Evolutionary conservation across 1,140 invertebrate genomes (phyloP).

Genomic region (Caenorhabditis tropicalis): DNA sequence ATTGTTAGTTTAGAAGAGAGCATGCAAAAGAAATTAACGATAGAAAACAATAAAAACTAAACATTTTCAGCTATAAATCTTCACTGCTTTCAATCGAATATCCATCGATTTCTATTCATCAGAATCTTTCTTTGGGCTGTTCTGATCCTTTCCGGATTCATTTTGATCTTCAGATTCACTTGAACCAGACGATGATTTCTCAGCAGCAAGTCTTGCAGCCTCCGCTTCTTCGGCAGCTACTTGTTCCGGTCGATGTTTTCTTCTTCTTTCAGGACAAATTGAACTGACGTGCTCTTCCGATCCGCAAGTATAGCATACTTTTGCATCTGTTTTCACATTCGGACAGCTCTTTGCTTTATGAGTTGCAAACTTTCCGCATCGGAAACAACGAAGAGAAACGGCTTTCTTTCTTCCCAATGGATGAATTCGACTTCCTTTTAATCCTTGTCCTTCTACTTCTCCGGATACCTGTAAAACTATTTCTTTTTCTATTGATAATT

Average conservation of each 20-base stretch:
- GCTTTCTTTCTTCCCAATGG: slow-evolving; percentile 50
- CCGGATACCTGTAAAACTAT: slow-evolving; percentile 3
- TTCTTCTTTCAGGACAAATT: slow-evolving; percentile 46
- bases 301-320: slow-evolving; percentile 34
- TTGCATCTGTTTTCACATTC: slow-evolving; percentile 12
- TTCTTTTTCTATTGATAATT: too few relatives aligned
- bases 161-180: background rate
- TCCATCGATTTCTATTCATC: background rate
- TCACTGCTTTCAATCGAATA: background rate
- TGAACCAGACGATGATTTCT: background rate
- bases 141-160: background rate
- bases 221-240: slow-evolving; percentile 27
- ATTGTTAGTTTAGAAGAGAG: slow-evolving; percentile 1
- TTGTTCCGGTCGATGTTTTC: slow-evolving; percentile 41
- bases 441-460: slow-evolving; percentile 42
- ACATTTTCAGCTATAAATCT: background rate
- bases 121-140: too few relatives aligned
- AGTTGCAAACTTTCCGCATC: slow-evolving; percentile 46
- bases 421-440: slow-evolving; percentile 47
- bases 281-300: slow-evolving; percentile 45
- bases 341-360: slow-evolving; percentile 46
- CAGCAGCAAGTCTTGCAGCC: slow-evolving; percentile 9
- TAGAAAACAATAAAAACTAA: background rate
- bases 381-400: slow-evolving; percentile 24
- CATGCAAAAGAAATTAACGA: background rate